Base-by-base conservation (phyloP, 2,797 vertebrate species). In the Betta splendens region DNA sequence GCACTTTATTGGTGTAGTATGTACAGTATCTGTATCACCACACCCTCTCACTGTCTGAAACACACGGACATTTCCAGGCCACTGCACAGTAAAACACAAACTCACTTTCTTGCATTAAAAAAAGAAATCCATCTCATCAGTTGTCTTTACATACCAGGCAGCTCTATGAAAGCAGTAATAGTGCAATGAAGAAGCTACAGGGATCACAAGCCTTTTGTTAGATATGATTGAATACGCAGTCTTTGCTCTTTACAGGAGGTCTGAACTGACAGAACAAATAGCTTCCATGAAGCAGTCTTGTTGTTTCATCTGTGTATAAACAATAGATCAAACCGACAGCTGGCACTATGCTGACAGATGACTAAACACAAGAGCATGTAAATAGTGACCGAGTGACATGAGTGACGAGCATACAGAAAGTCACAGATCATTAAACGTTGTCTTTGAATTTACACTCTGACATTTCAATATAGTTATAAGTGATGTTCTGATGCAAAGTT, bases 21-120 rank as follows among this genome's bases (percentile, higher is more conserved):
- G 13, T 53, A n/a, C n/a, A n/a, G n/a, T n/a, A 77, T 70, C 54
- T 63, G 44, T 31, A 72, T 46, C 70, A 69, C 48, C 53, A 55
- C 42, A 25, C 43, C 58, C 50, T 35, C 37, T 17, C 43, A 42
- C 7, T 11, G 18, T 68, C 68, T 77, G 37, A 9, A 9, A 62
- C 43, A 45, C 75, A 83, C 77, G 79, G 71, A 87, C 83, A 89
- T 83, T 80, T 86, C 69, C 73, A 84, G 63, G 80, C 35, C 21
- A 21, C 53, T 54, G 52, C 47, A 69, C 38, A 52, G 15, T 33
- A 48, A 64, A 67, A 61, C 12, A 64, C 33, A 31, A 61, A 25
- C 49, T 8, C 21, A 48, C 4, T 7, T 42, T 38, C 37, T 53
- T 49, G 52, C n/a, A 60, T 25, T 43, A 17, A 52, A 60, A 53